Base-by-base conservation (phyloP, 2,113 vertebrate species). In the Halcyon malimbica region DNA sequence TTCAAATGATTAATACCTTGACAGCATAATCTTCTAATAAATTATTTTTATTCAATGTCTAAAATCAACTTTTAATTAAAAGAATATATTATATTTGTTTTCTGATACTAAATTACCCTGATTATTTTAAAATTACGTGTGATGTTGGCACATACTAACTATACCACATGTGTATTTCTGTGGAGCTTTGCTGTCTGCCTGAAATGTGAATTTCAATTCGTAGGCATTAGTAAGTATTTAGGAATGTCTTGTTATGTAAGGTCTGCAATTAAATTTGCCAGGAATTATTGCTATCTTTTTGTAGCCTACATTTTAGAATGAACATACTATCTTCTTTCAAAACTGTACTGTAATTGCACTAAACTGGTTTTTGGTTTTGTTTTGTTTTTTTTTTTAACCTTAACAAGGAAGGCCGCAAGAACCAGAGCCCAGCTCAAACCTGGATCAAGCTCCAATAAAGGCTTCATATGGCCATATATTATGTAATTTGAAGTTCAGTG, bases 21-120 rank as follows among this genome's bases (percentile, higher is more conserved):
- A 74, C 62, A 77, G 39, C 20, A 59, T 28, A 65, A 73, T 54
- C 59, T 69, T 63, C 23, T 59, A 81, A 50, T 29, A 76, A 53
- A 59, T 64, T 1, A 1, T 26, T 57, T 54, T 54, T 64, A 64
- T 20, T n/a, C n/a, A 70, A 48, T 75, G 97, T 79, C 92, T 95
- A 87, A 92, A 95, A 94, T 83, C 17, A 94, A 42, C 83, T 97
- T 97, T 97, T 96, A 95, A 94, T 96, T 96, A 94, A 80, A 95
- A 63, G 13, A 62, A 39, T 71, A 90, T 28, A 11, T 78, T 84
- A 2, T 84, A 83, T 77, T 94, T 97, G 62, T 74, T 95, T 96
- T 94, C 91, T 78, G 80, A 48, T 95, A 87, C 71, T 82, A 48
- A 59, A 92, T 64, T 69, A 57, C 42, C 62, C 76, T 92, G 44